These are phyloP conservation scores for Pristionchus exspectatus DNA, from an alignment of 2,888 invertebrate species.

Conservation along the genomic window DNA sequence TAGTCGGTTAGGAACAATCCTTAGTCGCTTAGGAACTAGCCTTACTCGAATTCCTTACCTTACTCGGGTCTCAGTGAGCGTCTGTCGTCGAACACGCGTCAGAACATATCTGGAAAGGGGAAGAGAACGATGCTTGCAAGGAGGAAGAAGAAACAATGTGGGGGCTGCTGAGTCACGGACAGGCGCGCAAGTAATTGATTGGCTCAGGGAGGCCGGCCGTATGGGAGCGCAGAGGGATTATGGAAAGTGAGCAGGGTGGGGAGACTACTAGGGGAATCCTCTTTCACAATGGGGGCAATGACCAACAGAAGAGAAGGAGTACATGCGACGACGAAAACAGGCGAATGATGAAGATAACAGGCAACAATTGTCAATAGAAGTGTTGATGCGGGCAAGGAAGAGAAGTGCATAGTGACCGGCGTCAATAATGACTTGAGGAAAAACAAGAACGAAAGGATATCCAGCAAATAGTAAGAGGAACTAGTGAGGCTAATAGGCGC, in stretches of 20 bases:
- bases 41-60: neutral
- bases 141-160: neutral
- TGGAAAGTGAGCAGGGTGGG: slow-evolving; percentile 50
- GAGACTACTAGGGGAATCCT: slow-evolving; percentile 32
- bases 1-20: too few relatives aligned
- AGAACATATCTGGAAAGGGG: slow-evolving; percentile 34
- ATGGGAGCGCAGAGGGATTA: slow-evolving; percentile 57
- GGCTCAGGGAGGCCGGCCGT: slow-evolving; percentile 38
- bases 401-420: neutral
- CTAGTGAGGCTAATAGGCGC: neutral
- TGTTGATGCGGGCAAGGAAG: neutral
- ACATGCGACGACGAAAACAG: slow-evolving; percentile 12
- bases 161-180: neutral
- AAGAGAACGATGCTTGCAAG: neutral
- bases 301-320: slow-evolving; percentile 28
- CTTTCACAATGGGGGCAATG: slow-evolving; percentile 27
- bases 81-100: neutral
- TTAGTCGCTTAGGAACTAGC: too few relatives aligned
- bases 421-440: neutral
- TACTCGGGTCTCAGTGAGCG: slow-evolving; percentile 17
- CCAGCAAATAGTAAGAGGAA: neutral
- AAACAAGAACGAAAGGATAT: neutral
- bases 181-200: slow-evolving; percentile 15
- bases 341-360: neutral
- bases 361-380: neutral